Base-by-base conservation (phyloP, 1,140 invertebrate genomes). In the Heliconius congener region DNA sequence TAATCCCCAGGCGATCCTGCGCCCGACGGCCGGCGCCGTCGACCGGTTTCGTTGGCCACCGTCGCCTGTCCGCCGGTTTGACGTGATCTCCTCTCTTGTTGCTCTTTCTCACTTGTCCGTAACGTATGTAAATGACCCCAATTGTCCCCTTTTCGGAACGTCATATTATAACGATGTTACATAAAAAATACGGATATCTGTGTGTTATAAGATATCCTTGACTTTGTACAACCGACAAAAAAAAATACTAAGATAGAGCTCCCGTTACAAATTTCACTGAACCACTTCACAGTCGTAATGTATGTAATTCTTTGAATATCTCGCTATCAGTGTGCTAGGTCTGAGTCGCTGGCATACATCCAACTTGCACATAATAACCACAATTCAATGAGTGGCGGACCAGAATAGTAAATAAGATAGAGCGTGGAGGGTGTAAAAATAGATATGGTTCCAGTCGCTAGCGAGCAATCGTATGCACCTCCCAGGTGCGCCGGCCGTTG, bases 351-450 rank as follows among this genome's bases (percentile, higher is more conserved):
- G 93, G 93, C 93, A 90, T 84, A 87, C 87, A 88, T 93, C 93
- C 92, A 94, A 92, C 88, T 89, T 93, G 91, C 91, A 93, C 91
- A 94, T 94, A 93, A 93, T 94, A 94, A 93, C 91, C 89, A 93
- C 93, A 93, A 93, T 94, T 94, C 92, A 94, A 94, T 94, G 92
- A 94, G 91, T 91, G 88, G 91, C 90, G 88, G 91, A 91, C 93
- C 88, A 93, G 93, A 94, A 93, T 94, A 94, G 93, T 93, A 92
- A 94, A 93, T 93, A 94, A 94, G 90, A 93, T 93, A 93, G 88
- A 92, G 90, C 91, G 87, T 91, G 87, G 91, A 87, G 87, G 82
- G 87, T 89, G 86, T 94, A 94, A 94, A 94, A 94, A 94, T 94
- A 94, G 92, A 88, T 81, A 87, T 86, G 81, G 88, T 90, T 93